Conservation (phyloP, 2,113 vertebrate species). For the Argyrosomus japonicus region DNA sequence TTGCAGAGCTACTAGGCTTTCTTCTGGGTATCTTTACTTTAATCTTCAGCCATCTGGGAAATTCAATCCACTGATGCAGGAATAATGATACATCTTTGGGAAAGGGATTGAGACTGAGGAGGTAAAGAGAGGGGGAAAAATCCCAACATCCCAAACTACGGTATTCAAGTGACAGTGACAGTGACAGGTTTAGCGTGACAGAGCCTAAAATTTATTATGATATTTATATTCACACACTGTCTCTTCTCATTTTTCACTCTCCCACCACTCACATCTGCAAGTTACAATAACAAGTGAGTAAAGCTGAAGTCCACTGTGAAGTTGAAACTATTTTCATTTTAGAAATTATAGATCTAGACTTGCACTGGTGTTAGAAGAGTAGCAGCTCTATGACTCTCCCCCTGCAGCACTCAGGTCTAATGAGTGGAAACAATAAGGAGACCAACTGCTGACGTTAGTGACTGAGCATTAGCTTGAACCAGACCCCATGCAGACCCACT, state of each 20-base stretch:
- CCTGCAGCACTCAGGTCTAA: conserved; percentile 56
- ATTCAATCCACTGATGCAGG: conserved; percentile 44
- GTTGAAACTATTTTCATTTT: conserved; percentile 16
- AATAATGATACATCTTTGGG: conserved; percentile 49
- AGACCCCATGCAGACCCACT: conserved; percentile 78
- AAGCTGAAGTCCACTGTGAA: conserved; percentile 22
- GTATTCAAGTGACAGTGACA: conserved; percentile 63
- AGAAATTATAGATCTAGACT: conserved; percentile 20
- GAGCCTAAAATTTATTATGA: conserved; percentile 63
- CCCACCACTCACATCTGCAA: conserved; percentile 22
- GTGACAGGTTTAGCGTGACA: conserved; percentile 63
- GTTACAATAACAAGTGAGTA: conserved; percentile 21
- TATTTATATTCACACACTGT: conserved; percentile 64
- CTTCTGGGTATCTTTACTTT: conserved; percentile 54
- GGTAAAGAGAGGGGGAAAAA: conserved; percentile 27
- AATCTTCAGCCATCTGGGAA: conserved; percentile 57
- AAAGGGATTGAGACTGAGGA: conserved; percentile 56
- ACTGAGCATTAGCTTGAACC: conserved; percentile 73
- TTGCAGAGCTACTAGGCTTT: conserved; percentile 29
- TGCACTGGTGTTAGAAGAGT: conserved; percentile 6
- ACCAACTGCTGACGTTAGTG: conserved; percentile 64
- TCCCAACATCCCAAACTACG: conserved; percentile 46
- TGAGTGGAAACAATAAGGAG: conserved; percentile 69
- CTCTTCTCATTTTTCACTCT: conserved; percentile 58
- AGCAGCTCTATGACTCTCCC: conserved; percentile 14